phyloP scores from a whole-genome alignment of 2,888 invertebrate genomes.

The Pheosia gnoma region DNA sequence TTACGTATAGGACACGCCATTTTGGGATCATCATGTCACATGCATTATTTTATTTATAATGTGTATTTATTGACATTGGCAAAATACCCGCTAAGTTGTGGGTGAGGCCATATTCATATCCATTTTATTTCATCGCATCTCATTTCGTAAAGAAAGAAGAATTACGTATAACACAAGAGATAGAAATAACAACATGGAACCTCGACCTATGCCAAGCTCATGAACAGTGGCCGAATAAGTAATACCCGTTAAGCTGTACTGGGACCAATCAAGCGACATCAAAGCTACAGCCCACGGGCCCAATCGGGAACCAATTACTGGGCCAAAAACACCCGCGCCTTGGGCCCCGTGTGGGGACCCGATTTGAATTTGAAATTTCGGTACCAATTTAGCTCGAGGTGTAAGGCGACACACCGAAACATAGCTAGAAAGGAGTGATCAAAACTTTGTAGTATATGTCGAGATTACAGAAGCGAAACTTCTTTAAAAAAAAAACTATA shows the following conservation, averaged over 20 bases:
- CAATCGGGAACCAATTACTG: conserved; percentile 77
- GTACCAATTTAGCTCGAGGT: conserved; percentile 80
- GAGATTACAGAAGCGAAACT: conserved; percentile 39
- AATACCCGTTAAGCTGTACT: conserved; percentile 47
- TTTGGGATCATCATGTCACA: too few species aligned
- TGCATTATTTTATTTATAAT: too few species aligned
- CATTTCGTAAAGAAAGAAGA: too few species aligned
- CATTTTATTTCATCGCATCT: too few species aligned
- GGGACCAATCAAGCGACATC: conserved; percentile 73
- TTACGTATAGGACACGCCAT: too few species aligned
- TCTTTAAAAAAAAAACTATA: too few species aligned
- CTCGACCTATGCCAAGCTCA: conserved; percentile 51
- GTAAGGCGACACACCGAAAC: conserved; percentile 75
- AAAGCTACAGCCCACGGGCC: conserved; percentile 60
- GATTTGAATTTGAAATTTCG: conserved; percentile 82
- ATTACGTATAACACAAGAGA: too few species aligned
- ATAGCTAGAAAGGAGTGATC: conserved; percentile 67
- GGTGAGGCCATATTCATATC: too few species aligned
- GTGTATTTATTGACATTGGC: too few species aligned
- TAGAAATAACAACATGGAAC: conserved; percentile 9
- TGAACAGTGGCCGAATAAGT: conserved; percentile 32
- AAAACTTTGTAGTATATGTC: conserved; percentile 52
- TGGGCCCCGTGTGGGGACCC: conserved; percentile 70
- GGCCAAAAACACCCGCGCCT: conserved; percentile 70
- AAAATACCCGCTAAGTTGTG: too few species aligned